A percentile compares a stretch with the other conserved stretches of the same genome.
Evolutionary conservation across 2,797 vertebrate species (phyloP).

Genomic region (Neoniphon sammara): DNA sequence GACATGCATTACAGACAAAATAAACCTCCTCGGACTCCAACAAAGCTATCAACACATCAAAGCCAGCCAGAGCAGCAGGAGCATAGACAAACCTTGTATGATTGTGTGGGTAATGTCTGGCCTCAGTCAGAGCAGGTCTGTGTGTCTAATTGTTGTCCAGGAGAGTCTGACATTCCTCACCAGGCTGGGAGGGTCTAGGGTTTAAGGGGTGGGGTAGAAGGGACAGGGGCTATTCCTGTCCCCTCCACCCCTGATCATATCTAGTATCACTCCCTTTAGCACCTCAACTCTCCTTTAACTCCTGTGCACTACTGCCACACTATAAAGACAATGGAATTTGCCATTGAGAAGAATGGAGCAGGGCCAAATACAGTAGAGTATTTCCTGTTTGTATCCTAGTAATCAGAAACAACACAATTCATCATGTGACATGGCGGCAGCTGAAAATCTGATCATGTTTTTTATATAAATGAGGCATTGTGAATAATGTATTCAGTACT

Average conservation of each 20-base stretch:
- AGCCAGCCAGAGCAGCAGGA: conserved; percentile 31
- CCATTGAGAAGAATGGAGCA: conserved; percentile 27
- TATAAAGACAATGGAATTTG: conserved; percentile 43
- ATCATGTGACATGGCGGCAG: background rate
- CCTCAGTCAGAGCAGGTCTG: conserved; percentile 58
- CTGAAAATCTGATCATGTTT: background rate
- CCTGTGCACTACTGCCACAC: conserved; percentile 33
- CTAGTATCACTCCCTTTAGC: conserved; percentile 64
- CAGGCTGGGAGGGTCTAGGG: conserved; percentile 45
- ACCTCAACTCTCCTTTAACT: conserved; percentile 62
- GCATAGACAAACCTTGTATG: conserved; percentile 68
- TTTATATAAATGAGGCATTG: background rate
- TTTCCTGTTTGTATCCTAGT: background rate
- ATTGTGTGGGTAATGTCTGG: conserved; percentile 37
- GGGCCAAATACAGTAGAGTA: conserved; percentile 32
- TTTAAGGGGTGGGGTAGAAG: conserved; percentile 15
- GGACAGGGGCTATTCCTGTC: conserved; percentile 77
- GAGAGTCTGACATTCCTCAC: conserved; percentile 69
- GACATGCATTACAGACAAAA: conserved; percentile 27
- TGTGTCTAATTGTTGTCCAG: conserved; percentile 57
- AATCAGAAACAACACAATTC: conserved; percentile 10
- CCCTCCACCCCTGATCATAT: conserved; percentile 66
- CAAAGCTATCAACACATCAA: conserved; percentile 26
- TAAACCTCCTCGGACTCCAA: conserved; percentile 10
- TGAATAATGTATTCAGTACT: background rate